Percentiles rank a stretch among this genome's conserved stretches.
Conservation (phyloP, 2,888 invertebrate species). For the Phymatocera aterrima region DNA sequence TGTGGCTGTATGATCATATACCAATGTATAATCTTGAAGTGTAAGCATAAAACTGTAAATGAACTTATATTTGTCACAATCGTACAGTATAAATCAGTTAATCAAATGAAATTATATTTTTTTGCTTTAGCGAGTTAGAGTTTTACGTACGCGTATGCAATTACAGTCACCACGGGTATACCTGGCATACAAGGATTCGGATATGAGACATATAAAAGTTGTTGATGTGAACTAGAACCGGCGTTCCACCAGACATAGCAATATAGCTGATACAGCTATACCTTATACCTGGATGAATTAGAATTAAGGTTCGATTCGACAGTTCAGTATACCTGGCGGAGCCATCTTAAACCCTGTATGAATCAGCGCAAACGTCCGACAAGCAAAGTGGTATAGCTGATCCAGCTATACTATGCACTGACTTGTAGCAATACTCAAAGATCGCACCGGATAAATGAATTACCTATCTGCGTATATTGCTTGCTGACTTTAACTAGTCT, state of each 20-base stretch:
- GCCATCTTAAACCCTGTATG: neutral
- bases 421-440: slow-evolving; percentile 7
- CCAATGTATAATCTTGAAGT: too few species aligned
- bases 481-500: neutral
- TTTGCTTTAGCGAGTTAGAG: too few species aligned
- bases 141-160: too few species aligned
- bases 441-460: neutral
- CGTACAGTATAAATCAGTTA: too few species aligned
- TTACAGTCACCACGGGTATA: too few species aligned
- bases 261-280: neutral
- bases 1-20: too few species aligned
- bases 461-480: neutral
- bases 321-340: neutral
- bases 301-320: neutral
- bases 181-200: neutral
- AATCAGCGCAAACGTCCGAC: neutral
- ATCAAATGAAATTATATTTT: too few species aligned
- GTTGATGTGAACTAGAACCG: neutral
- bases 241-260: neutral
- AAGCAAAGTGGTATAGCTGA: neutral
- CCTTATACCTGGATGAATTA: neutral
- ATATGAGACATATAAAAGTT: neutral
- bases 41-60: too few species aligned
- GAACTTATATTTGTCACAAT: too few species aligned
- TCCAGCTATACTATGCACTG: neutral